Conservation (phyloP, 2,113 vertebrate genomes). For the Helogale parvula region DNA sequence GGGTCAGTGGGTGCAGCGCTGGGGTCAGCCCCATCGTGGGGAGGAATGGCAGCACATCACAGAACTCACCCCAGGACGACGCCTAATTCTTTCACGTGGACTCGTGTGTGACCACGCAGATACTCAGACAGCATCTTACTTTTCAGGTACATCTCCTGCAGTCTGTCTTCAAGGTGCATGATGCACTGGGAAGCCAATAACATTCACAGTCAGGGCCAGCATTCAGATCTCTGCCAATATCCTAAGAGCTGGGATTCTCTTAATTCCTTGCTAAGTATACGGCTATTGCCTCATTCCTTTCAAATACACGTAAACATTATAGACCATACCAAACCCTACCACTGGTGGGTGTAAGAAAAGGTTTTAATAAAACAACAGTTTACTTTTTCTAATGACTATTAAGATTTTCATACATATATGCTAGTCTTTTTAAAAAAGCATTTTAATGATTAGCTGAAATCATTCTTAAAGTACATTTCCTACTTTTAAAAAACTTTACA, state of each 20-base stretch:
- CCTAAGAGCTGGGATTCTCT: neutral
- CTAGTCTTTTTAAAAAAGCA: neutral
- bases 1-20: neutral
- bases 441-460: conserved; percentile 21
- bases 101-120: conserved; percentile 90
- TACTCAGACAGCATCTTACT: conserved; percentile 95
- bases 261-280: neutral
- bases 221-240: neutral
- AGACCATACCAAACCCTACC: neutral
- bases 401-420: neutral
- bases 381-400: neutral
- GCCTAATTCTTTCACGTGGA: conserved; percentile 91
- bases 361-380: conserved; percentile 3
- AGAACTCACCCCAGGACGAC: conserved; percentile 90
- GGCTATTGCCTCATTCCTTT: neutral
- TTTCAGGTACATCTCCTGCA: conserved; percentile 94
- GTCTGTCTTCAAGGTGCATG: conserved; percentile 93
- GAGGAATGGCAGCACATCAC: neutral
- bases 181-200: conserved; percentile 85
- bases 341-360: neutral
- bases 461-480: neutral
- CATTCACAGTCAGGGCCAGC: neutral
- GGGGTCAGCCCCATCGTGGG: neutral
- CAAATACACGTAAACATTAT: neutral
- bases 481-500: conserved; percentile 17